phyloP scores from a whole-genome alignment of 2,888 invertebrate species.

The Caenorhabditis macrosperma region DNA sequence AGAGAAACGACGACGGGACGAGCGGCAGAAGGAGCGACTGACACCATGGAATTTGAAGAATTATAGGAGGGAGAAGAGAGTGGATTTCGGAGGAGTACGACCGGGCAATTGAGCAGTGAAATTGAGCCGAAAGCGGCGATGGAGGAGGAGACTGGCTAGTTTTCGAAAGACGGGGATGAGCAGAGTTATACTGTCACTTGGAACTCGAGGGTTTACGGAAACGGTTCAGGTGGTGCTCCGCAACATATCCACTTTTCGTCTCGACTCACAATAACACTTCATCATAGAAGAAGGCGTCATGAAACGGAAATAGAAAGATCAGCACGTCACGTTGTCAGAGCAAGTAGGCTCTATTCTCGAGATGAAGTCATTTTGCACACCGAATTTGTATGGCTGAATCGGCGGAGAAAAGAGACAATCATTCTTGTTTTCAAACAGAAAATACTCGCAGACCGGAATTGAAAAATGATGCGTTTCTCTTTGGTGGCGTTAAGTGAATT shows the following conservation, averaged over 20 bases:
- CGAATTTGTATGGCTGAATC: not conserved
- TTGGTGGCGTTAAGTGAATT: slow-evolving; percentile 56
- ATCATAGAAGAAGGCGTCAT: not conserved
- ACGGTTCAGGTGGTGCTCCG: too few relatives aligned
- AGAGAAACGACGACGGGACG: not conserved
- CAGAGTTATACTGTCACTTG: not conserved
- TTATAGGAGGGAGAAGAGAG: slow-evolving; percentile 27
- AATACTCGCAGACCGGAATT: slow-evolving; percentile 32
- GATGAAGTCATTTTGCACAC: not conserved
- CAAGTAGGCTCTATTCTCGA: too few relatives aligned
- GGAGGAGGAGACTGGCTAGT: not conserved
- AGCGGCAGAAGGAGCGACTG: slow-evolving; percentile 8
- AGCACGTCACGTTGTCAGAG: slow-evolving; percentile 1
- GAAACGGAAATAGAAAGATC: not conserved
- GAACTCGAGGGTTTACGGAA: not conserved
- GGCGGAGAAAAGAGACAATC: not conserved
- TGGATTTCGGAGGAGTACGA: slow-evolving; percentile 24
- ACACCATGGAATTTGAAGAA: slow-evolving; percentile 45
- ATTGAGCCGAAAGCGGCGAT: slow-evolving; percentile 20
- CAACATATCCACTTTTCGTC: too few relatives aligned
- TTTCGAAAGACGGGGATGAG: not conserved
- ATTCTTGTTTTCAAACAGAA: not conserved
- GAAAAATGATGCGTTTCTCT: slow-evolving; percentile 44
- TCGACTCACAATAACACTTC: too few relatives aligned
- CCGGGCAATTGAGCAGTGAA: slow-evolving; percentile 43